phyloP scores from a whole-genome alignment of 2,797 vertebrate species.

The Tapera naevia region DNA sequence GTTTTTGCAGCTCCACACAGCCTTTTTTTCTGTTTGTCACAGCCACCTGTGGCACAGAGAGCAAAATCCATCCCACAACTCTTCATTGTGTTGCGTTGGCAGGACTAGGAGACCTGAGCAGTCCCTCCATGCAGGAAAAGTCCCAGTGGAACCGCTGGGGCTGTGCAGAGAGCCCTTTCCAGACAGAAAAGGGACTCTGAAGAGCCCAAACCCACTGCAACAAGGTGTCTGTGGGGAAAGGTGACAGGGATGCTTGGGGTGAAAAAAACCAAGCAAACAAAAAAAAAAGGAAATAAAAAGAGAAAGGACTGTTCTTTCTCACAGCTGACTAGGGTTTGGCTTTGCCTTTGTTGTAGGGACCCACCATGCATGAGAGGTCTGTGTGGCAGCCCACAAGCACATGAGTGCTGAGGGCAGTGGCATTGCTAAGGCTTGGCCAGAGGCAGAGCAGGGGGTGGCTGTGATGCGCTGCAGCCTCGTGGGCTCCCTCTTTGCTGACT shows the following conservation, averaged over 20 bases:
- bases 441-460: not conserved
- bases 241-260: not conserved
- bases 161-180: not conserved
- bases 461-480: not conserved
- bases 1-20: not conserved
- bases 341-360: not conserved
- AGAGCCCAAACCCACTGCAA: not conserved
- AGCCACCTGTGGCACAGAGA: not conserved
- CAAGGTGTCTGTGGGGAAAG: not conserved
- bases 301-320: not conserved
- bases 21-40: not conserved
- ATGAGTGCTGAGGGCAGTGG: not conserved
- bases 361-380: fast-evolving
- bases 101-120: not conserved
- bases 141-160: not conserved
- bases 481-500: not conserved
- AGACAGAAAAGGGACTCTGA: not conserved
- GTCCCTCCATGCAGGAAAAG: not conserved
- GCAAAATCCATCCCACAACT: not conserved
- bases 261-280: too few species aligned
- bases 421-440: not conserved
- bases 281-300: not conserved
- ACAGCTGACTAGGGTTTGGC: not conserved
- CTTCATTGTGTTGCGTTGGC: not conserved
- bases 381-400: fast-evolving